Percentiles rank a stretch among this genome's conserved stretches.
Conservation (phyloP, 2,888 invertebrate species). For the Spialia ferax region DNA sequence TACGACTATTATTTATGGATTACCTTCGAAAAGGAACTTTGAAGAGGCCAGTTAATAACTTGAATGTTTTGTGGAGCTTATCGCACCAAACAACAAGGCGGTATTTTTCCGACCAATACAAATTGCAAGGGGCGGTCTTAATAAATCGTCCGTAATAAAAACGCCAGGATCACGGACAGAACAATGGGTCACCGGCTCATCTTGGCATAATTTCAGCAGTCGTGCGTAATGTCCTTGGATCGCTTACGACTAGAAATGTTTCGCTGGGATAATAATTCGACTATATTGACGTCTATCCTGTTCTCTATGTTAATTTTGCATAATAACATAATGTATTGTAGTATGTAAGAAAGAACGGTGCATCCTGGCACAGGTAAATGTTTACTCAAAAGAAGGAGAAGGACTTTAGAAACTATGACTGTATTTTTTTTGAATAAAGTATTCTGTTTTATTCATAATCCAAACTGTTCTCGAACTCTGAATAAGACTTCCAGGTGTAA, state of each 20-base stretch:
- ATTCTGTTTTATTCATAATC: no score
- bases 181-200: constrained; percentile 38
- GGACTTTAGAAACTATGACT: no score
- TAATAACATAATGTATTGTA: neutral
- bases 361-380: no score
- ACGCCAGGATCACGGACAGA: constrained; percentile 39
- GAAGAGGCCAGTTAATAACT: constrained; percentile 16
- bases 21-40: constrained; percentile 10
- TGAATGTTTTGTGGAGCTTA: constrained; percentile 31
- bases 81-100: constrained; percentile 30
- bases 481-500: no score
- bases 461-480: no score
- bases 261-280: constrained; percentile 1
- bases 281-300: neutral
- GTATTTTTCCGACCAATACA: constrained; percentile 39
- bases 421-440: no score
- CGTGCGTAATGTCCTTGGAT: constrained; percentile 28
- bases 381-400: no score
- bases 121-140: constrained; percentile 38
- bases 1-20: neutral
- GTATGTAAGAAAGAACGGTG: no score
- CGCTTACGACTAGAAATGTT: constrained; percentile 17
- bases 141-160: constrained; percentile 41
- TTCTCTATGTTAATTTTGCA: no score
- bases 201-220: constrained; percentile 37